Percentiles rank a stretch among this genome's conserved stretches.
These are phyloP conservation scores for Pelochelys cantorii DNA, from an alignment of 2,797 vertebrate species.

Conservation along the genomic window DNA sequence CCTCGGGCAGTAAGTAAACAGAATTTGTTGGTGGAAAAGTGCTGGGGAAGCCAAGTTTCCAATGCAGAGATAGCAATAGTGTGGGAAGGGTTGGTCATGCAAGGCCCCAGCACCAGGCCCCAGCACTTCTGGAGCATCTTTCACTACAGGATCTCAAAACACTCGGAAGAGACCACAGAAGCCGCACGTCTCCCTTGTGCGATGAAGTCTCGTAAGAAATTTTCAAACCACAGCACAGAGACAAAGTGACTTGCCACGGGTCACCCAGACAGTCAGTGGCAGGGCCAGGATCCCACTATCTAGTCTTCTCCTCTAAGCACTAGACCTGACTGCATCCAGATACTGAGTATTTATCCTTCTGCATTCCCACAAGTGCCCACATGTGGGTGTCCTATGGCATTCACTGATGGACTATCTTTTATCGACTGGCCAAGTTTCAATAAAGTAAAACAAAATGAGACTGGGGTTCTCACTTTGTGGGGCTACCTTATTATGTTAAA, in stretches of 20 bases:
- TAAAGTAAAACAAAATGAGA: neutral
- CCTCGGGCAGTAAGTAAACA: neutral
- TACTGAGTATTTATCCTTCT: rapidly evolving
- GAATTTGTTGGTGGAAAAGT: neutral
- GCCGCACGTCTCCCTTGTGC: neutral
- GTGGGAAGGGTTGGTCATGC: neutral
- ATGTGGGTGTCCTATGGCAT: neutral
- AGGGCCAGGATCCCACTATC: neutral
- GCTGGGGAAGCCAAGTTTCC: neutral
- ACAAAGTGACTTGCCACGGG: neutral
- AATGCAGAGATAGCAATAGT: neutral
- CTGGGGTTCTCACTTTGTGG: neutral
- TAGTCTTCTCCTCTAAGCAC: neutral
- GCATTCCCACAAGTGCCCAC: rapidly evolving
- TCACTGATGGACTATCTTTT: neutral
- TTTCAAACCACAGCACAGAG: neutral
- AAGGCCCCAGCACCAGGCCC: neutral
- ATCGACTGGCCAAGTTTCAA: neutral
- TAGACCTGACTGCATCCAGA: neutral
- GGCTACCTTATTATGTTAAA: neutral
- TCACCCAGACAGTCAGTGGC: rapidly evolving
- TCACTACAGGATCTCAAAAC: neutral
- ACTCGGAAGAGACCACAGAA: neutral
- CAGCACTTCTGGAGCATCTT: neutral
- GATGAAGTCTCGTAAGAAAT: neutral